Percentiles rank a stretch among this genome's conserved stretches.
Conservation (phyloP, 2,113 vertebrate species). For the Ceuthmochares aereus region DNA sequence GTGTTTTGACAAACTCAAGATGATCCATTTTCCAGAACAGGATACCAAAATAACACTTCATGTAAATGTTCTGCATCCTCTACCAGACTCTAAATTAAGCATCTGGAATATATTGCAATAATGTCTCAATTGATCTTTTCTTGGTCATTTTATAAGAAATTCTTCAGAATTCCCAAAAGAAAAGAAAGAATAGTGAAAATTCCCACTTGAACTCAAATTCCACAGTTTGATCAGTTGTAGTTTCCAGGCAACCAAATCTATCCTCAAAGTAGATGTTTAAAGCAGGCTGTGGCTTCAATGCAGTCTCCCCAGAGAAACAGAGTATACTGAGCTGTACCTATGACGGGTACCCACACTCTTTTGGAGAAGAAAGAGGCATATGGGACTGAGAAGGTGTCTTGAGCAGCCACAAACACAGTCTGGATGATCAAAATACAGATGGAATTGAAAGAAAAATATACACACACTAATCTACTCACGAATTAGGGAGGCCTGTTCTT, state of each 20-base stretch:
- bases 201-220: not conserved
- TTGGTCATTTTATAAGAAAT: not conserved
- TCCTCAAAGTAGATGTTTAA: not conserved
- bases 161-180: not conserved
- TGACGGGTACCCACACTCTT: fast-evolving
- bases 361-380: no score
- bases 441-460: not conserved
- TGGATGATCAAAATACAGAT: not conserved
- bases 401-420: not conserved
- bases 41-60: not conserved
- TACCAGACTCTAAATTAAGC: not conserved
- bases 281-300: not conserved
- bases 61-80: not conserved
- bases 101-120: not conserved
- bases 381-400: not conserved
- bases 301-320: not conserved
- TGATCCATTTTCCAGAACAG: not conserved
- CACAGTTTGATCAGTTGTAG: not conserved
- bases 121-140: not conserved
- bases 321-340: no score
- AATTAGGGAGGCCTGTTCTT: not conserved
- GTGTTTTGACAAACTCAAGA: not conserved
- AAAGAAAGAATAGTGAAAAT: not conserved
- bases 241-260: conserved; percentile 17
- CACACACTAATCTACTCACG: not conserved